phyloP scores from a whole-genome alignment of 2,797 vertebrate species.

The Cyprinella venusta region DNA sequence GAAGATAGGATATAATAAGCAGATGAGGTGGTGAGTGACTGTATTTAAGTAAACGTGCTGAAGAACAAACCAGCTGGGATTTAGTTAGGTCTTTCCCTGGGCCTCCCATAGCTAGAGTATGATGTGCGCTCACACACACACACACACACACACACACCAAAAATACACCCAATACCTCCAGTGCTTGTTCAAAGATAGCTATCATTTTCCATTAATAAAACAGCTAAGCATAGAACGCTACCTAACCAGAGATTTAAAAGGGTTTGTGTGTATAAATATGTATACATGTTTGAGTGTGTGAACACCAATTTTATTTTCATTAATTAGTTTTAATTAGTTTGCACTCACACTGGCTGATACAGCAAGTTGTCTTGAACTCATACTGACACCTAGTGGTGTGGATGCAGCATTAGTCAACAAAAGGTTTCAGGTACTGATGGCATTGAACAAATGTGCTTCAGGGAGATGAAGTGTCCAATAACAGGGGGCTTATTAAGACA shows the following conservation, averaged over 20 bases:
- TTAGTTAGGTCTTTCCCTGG: conserved; percentile 37
- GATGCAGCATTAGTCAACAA: neutral
- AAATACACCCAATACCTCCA: conserved; percentile 47
- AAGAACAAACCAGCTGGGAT: conserved; percentile 30
- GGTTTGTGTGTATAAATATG: neutral
- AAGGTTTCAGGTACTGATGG: neutral
- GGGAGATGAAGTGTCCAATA: neutral
- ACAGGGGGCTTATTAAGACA: neutral
- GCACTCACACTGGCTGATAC: too few species aligned
- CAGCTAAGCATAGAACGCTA: neutral
- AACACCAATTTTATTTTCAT: neutral
- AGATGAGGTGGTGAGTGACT: conserved; percentile 9
- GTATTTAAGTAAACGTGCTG: conserved; percentile 13
- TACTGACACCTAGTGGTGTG: neutral
- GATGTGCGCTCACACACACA: neutral
- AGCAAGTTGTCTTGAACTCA: neutral
- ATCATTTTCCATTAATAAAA: conserved; percentile 29
- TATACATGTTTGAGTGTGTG: neutral
- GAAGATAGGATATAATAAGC: neutral
- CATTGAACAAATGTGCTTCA: neutral
- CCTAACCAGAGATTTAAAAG: neutral
- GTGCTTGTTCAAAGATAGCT: conserved; percentile 14
- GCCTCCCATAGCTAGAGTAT: conserved; percentile 6
- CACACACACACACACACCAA: neutral
- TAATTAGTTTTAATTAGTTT: neutral